Evolutionary conservation across 1,140 invertebrate genomes (phyloP).

Genomic region (Calliphora vicina): DNA sequence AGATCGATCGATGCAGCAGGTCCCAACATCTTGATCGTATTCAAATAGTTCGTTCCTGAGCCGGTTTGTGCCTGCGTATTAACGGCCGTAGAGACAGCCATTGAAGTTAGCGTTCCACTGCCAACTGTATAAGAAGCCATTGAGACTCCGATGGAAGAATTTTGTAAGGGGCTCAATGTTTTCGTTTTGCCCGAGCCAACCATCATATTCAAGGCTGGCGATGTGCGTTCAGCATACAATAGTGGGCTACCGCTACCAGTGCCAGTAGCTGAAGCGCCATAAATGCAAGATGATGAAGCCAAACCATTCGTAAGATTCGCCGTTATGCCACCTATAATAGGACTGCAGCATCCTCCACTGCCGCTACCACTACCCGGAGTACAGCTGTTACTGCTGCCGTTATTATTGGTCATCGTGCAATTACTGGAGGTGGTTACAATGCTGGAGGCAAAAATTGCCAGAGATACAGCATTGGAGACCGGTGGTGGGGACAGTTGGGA

Average conservation of each 20-base stretch:
- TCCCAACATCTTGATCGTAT: constrained; percentile 50
- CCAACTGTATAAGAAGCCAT: constrained; percentile 21
- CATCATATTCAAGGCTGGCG: constrained; percentile 38
- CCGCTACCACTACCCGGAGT: constrained; percentile 22
- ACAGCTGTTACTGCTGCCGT: constrained; percentile 11
- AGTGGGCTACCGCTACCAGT: constrained; percentile 46
- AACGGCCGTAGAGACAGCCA: constrained; percentile 35
- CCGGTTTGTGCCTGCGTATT: constrained; percentile 23
- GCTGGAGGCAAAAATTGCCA: constrained; percentile 38
- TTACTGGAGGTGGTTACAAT: constrained; percentile 40
- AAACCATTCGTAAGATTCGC: constrained; percentile 42
- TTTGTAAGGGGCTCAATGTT: constrained; percentile 34
- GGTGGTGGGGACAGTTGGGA: constrained; percentile 50
- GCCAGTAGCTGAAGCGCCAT: constrained; percentile 41
- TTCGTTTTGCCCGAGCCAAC: constrained; percentile 23
- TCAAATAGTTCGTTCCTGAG: constrained; percentile 44
- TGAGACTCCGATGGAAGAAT: constrained; percentile 28
- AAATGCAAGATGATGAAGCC: constrained; percentile 42
- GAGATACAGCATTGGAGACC: constrained; percentile 16
- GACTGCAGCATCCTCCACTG: constrained; percentile 37
- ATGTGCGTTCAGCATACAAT: constrained; percentile 37
- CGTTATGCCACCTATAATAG: constrained; percentile 28
- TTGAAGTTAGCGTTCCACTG: background rate
- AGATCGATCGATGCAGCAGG: constrained; percentile 59
- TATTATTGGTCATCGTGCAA: background rate